Evolutionary conservation across 2,113 vertebrate species (phyloP).

Genomic region (Xenus cinereus): DNA sequence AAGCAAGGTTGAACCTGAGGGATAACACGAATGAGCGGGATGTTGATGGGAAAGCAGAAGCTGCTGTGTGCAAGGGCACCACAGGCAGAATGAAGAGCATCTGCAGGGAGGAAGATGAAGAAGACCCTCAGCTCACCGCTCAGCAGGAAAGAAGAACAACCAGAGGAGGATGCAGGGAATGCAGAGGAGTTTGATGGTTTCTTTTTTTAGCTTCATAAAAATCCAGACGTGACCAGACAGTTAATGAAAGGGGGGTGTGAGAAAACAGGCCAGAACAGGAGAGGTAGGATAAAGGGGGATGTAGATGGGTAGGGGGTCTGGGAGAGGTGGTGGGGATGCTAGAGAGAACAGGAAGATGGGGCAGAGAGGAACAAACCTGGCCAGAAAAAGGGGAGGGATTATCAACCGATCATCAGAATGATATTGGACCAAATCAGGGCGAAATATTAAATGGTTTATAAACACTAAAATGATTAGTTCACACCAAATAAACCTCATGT

Average conservation of each 20-base stretch:
- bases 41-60: neutral
- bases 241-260: neutral
- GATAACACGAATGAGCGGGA: rapidly evolving
- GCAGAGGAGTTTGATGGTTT: neutral
- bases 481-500: neutral
- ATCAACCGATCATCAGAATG: neutral
- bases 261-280: neutral
- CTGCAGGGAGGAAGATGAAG: neutral
- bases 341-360: neutral
- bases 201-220: neutral
- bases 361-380: neutral
- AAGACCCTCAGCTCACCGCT: neutral
- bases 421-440: neutral
- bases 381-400: neutral
- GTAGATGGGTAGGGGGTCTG: neutral
- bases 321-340: neutral
- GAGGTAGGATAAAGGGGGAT: neutral
- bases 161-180: neutral
- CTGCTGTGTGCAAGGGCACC: neutral
- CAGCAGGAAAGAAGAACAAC: neutral
- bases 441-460: neutral
- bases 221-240: neutral
- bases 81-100: neutral
- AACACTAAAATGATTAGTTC: neutral
- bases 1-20: neutral